Conservation (phyloP, 2,888 invertebrate genomes). For the Blera fallax region DNA sequence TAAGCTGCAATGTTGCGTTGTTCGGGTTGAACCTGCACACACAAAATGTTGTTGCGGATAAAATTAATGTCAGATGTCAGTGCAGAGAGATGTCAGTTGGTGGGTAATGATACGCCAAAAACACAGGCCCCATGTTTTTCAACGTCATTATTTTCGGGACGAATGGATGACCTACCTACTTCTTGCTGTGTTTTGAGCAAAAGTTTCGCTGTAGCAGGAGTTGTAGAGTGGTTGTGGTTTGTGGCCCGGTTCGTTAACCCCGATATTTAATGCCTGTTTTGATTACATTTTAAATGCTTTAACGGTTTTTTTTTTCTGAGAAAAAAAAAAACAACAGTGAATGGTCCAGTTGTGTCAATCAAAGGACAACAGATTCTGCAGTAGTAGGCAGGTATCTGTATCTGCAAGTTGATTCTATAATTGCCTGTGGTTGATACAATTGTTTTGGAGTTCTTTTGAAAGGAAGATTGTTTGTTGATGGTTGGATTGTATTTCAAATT, state of each 20-base stretch:
- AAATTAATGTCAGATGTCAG: constrained; percentile 71
- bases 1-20: not conserved
- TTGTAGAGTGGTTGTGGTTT: constrained; percentile 30
- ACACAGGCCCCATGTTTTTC: constrained; percentile 27
- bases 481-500: constrained; percentile 26
- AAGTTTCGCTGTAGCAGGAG: not conserved
- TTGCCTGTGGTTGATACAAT: constrained; percentile 27
- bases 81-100: constrained; percentile 52
- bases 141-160: constrained; percentile 67
- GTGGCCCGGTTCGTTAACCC: constrained; percentile 66
- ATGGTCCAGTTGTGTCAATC: constrained; percentile 61
- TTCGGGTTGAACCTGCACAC: constrained; percentile 14
- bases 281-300: constrained; percentile 49
- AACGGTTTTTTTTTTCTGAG: constrained; percentile 8
- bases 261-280: constrained; percentile 58
- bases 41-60: constrained; percentile 28
- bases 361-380: constrained; percentile 44
- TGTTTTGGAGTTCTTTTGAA: constrained; percentile 3
- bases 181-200: not conserved
- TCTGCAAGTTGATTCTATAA: not conserved
- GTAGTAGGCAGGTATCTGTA: not conserved
- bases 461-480: not conserved
- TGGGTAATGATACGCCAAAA: constrained; percentile 59
- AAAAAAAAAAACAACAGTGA: not conserved
- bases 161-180: constrained; percentile 60